phyloP scores from a whole-genome alignment of 1,140 invertebrate genomes.

The Mylabris phalerata region DNA sequence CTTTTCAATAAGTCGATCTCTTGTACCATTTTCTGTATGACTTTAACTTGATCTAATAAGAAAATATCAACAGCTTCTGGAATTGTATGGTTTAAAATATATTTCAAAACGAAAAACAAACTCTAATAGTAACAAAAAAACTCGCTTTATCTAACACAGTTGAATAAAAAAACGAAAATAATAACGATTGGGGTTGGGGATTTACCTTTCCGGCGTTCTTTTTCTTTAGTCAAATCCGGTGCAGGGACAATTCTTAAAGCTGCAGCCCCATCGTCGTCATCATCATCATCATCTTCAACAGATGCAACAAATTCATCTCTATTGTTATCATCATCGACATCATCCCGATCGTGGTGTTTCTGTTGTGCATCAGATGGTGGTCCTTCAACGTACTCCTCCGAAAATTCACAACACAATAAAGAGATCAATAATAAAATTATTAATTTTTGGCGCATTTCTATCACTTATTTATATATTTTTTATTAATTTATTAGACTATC shows the following conservation, averaged over 20 bases:
- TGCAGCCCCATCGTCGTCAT: conserved; percentile 24
- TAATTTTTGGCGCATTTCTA: conserved; percentile 24
- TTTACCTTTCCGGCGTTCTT: conserved; percentile 26
- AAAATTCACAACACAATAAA: conserved; percentile 33
- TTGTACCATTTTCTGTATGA: conserved; percentile 36
- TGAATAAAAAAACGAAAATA: neutral
- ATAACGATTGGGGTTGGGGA: neutral
- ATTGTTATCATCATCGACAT: conserved; percentile 5
- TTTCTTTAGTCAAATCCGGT: conserved; percentile 38
- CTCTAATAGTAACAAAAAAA: neutral
- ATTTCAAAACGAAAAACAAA: neutral
- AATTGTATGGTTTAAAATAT: conserved; percentile 9
- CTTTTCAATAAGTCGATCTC: conserved; percentile 30
- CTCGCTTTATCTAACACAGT: neutral
- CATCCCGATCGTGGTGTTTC: conserved; percentile 9
- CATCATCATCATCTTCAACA: conserved; percentile 24
- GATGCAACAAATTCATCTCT: conserved; percentile 23
- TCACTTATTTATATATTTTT: neutral
- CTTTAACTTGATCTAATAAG: conserved; percentile 35
- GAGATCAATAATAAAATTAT: conserved; percentile 13
- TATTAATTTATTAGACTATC: conserved; percentile 21
- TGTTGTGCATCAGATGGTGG: conserved; percentile 22
- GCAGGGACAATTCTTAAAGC: conserved; percentile 37
- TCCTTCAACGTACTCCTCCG: conserved; percentile 27
- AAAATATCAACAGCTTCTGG: conserved; percentile 26